Evolutionary conservation across 2,113 vertebrate genomes (phyloP), one percentile per base, ranked within the genome.

Genomic region (Numenius arquata): DNA sequence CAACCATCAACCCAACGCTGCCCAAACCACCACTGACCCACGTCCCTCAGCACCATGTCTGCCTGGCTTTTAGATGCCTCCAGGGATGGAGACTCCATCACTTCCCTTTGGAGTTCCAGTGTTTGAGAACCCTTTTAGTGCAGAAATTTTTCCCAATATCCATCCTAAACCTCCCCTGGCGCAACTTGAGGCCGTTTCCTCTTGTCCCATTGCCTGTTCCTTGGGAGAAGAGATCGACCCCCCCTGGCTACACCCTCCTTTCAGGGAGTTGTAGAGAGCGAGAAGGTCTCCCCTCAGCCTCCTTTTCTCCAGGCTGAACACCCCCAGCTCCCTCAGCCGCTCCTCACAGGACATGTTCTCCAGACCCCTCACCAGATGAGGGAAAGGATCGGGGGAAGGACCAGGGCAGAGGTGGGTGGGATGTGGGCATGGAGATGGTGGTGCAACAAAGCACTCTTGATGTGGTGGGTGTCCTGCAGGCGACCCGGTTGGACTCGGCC

Each of bases 341-440:
- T 58, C 32, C 32, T 58, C 56, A 34, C 1, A 22, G 12, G 32
- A n/a, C 56, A 14, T 5, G 5, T 58, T 13, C 56, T 58, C 56
- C 32, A 58, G 56, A 58, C 18, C 19, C 32, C 32, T 34, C 55
- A 34, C 11, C 55, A 58, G 19, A 30, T 6, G 47, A 62, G 29
- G 68, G n/a, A 15, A 16, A 53, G 40, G 65, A 32, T 22, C 22
- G 12, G 61, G 53, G 20, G 27, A 58, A 12, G n/a, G 62, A 45
- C 11, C 11, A 2, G 7, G 47, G 52, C 41, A 63, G 67, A 53
- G 47, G 12, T 0, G 8, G 14, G 23, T 13, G 40, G 68, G 48
- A n/a, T 3, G n/a, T 3, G 6, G 55, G 26, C 29, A 13, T 0
- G 29, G 61, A 27, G 53, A 9, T 2, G 8, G 32, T 8, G 53